These are phyloP conservation scores for Trichechus manatus DNA, from an alignment of 2,113 vertebrate species.

Conservation along the genomic window DNA sequence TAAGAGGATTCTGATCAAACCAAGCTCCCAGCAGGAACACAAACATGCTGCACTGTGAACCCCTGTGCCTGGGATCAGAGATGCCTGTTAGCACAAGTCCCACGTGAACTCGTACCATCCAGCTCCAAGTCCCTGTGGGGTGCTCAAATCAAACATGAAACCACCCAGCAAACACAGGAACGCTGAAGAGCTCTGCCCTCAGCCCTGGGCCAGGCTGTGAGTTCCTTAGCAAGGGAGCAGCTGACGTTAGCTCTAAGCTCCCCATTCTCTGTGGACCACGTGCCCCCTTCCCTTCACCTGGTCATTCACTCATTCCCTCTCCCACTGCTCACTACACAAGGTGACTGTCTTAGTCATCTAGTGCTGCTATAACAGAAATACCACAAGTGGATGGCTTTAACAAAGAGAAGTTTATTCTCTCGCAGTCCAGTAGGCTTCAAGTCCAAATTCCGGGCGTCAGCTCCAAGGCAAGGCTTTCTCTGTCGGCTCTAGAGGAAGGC, in stretches of 20 bases:
- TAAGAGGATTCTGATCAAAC: conserved; percentile 67
- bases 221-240: not conserved
- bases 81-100: not conserved
- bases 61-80: conserved; percentile 29
- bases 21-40: conserved; percentile 47
- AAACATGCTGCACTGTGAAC: not conserved
- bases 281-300: not conserved
- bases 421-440: too few relatives aligned
- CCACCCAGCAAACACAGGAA: not conserved
- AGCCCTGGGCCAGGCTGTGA: not conserved
- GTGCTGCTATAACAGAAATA: too few relatives aligned
- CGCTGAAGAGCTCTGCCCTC: not conserved
- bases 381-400: too few relatives aligned
- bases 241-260: not conserved
- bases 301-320: not conserved
- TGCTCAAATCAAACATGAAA: not conserved
- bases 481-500: too few relatives aligned
- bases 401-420: too few relatives aligned
- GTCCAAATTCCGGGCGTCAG: too few relatives aligned
- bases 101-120: not conserved
- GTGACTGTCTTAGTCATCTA: too few relatives aligned
- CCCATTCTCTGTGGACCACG: not conserved
- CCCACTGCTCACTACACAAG: not conserved
- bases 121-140: not conserved
- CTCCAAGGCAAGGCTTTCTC: too few relatives aligned